A percentile compares a stretch with the other conserved stretches of the same genome.
Conservation (phyloP, 2,113 vertebrate genomes). For the Dasyprocta punctata region DNA sequence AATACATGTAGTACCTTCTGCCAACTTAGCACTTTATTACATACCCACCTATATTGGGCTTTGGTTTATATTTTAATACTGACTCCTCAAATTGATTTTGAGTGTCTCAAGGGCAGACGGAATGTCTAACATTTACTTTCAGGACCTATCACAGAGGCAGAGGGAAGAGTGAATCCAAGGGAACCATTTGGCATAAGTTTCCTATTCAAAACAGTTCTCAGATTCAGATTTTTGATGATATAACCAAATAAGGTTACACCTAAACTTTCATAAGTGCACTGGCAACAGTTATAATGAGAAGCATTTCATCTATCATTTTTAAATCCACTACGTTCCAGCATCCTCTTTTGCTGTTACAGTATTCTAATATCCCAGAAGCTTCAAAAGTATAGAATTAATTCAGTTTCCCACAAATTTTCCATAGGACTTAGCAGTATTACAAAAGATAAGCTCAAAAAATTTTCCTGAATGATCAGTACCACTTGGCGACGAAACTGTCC, state of each 20-base stretch:
- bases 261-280: slow-evolving; percentile 35
- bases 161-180: neutral
- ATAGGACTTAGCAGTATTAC: neutral
- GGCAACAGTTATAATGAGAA: slow-evolving; percentile 43
- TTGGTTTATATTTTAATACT: slow-evolving; percentile 49
- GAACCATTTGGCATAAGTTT: slow-evolving; percentile 43
- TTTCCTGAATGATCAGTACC: neutral
- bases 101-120: slow-evolving; percentile 58
- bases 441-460: slow-evolving; percentile 1
- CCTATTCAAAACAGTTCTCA: slow-evolving; percentile 49
- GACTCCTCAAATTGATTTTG: slow-evolving; percentile 60
- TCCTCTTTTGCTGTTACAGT: slow-evolving; percentile 39
- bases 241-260: slow-evolving; percentile 48
- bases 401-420: slow-evolving; percentile 1
- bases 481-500: neutral
- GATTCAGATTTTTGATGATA: slow-evolving; percentile 60
- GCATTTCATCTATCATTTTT: slow-evolving; percentile 30
- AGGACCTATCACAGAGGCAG: neutral
- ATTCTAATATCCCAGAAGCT: slow-evolving; percentile 40
- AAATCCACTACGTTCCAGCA: slow-evolving; percentile 43
- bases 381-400: neutral
- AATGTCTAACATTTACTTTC: slow-evolving; percentile 26
- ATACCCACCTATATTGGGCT: slow-evolving; percentile 28
- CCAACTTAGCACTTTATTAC: slow-evolving; percentile 56
- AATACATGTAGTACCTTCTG: slow-evolving; percentile 11